phyloP scores from a whole-genome alignment of 2,797 vertebrate genomes.

The Chloroceryle inda region DNA sequence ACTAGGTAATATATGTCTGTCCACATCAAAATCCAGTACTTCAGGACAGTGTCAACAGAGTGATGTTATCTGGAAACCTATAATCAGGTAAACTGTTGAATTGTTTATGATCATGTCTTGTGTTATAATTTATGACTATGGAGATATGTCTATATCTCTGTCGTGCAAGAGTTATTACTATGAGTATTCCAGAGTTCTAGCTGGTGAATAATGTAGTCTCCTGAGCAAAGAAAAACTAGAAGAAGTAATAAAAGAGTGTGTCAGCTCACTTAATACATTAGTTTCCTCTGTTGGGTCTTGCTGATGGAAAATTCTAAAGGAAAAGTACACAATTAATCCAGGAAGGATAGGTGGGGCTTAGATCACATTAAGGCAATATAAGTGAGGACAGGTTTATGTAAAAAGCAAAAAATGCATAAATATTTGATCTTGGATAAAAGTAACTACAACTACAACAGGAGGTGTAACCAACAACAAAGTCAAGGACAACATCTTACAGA shows the following conservation, averaged over 20 bases:
- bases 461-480: not conserved
- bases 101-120: not conserved
- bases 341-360: not conserved
- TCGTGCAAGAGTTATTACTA: not conserved
- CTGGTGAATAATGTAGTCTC: not conserved
- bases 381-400: not conserved
- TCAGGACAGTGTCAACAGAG: not conserved
- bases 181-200: not conserved
- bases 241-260: not conserved
- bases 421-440: not conserved
- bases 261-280: not conserved
- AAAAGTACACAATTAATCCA: not conserved
- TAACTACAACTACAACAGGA: not conserved
- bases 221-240: not conserved
- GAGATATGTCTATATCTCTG: not conserved
- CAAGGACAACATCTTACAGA: not conserved
- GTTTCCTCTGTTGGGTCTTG: not conserved
- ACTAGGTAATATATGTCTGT: not conserved
- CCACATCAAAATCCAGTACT: not conserved
- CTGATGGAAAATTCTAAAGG: not conserved
- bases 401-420: not conserved
- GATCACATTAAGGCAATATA: accelerated
- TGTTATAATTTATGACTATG: not conserved
- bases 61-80: not conserved
- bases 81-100: not conserved